A percentile compares a stretch with the other conserved stretches of the same genome.
Evolutionary conservation across 2,888 invertebrate species (phyloP).

Genomic region (Shargacucullia verbasci): DNA sequence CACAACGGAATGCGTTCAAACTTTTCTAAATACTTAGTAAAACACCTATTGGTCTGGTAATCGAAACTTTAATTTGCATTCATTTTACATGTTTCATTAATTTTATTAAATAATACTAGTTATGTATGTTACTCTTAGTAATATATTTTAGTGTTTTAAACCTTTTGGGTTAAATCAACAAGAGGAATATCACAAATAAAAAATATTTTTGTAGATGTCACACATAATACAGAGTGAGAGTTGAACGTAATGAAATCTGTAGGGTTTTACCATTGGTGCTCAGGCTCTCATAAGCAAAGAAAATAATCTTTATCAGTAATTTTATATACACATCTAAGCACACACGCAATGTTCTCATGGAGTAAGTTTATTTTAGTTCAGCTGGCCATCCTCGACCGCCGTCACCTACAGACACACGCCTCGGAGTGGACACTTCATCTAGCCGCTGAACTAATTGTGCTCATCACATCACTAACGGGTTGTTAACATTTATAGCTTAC

Average conservation of each 20-base stretch:
- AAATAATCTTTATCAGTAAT: conserved; percentile 64
- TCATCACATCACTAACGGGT: conserved; percentile 20
- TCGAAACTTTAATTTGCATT: conserved; percentile 55
- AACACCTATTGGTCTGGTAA: conserved; percentile 40
- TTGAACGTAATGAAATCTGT: conserved; percentile 15
- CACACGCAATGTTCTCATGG: conserved; percentile 63
- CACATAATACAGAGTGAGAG: conserved; percentile 20
- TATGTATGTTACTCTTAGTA: conserved; percentile 20
- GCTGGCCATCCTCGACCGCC: conserved; percentile 71
- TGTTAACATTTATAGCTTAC: conserved; percentile 54
- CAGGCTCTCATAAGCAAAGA: conserved; percentile 32
- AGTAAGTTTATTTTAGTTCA: conserved; percentile 53
- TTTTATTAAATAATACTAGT: conserved; percentile 24
- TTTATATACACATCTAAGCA: conserved; percentile 75
- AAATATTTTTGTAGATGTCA: conserved; percentile 21
- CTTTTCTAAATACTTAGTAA: conserved; percentile 17
- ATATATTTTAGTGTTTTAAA: conserved; percentile 9
- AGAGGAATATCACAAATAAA: conserved; percentile 22
- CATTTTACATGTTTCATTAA: conserved; percentile 37
- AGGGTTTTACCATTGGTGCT: conserved; percentile 14
- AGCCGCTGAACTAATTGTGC: conserved; percentile 24
- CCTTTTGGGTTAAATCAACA: conserved; percentile 30
- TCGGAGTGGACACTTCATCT: conserved; percentile 25
- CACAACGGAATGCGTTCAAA: not conserved
- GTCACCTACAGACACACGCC: conserved; percentile 20